Base-by-base conservation (phyloP, 2,888 invertebrate species). In the Branchellion lobata region DNA sequence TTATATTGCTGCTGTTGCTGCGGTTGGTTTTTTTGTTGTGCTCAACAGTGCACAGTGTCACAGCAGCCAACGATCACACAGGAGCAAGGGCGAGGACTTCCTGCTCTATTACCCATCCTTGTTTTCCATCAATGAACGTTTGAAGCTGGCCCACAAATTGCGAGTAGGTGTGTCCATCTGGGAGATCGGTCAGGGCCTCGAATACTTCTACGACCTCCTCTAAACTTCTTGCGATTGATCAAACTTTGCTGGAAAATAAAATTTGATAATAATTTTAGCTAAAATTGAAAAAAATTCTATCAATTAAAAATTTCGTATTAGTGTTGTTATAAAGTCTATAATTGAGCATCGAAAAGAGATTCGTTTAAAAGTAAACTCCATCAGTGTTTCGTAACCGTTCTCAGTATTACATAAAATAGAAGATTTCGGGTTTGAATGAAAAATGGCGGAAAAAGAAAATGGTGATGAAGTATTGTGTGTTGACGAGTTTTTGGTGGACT, bases 181-280 rank as follows among this genome's bases (percentile, higher is more conserved):
- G 96, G 96, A 97, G 86, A 88, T 96, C n/a, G 96, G 96, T 0
- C 96, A 97, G 88, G 96, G 96, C 31, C 89, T 96, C 27, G 93
- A 95, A 88, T 96, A 94, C 87, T 96, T 96, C 88, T 96, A 95
- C 87, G 96, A 96, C 71, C 53, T 82, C 21, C 68, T 82, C 5
- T 82, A 57, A 81, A 51, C 33, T 21, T n/a, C 31, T n/a, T n/a
- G n/a, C n/a, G n/a, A n/a, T n/a, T n/a, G n/a, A n/a, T n/a, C n/a
- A n/a, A n/a, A n/a, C n/a, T n/a, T n/a, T n/a, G n/a, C 14, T 18
- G 14, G 14, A 51, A 51, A 51, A 21, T 51, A 18, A 51, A 51
- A 14, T 51, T 51, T 51, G 51, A 65, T 65, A 27, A 29, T 65
- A 27, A 65, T 11, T 3, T 65, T 65, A 11, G 21, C n/a, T 11